A percentile compares a stretch with the other conserved stretches of the same genome.
phyloP scores from a whole-genome alignment of 2,888 invertebrate genomes.

The Catocala nupta region DNA sequence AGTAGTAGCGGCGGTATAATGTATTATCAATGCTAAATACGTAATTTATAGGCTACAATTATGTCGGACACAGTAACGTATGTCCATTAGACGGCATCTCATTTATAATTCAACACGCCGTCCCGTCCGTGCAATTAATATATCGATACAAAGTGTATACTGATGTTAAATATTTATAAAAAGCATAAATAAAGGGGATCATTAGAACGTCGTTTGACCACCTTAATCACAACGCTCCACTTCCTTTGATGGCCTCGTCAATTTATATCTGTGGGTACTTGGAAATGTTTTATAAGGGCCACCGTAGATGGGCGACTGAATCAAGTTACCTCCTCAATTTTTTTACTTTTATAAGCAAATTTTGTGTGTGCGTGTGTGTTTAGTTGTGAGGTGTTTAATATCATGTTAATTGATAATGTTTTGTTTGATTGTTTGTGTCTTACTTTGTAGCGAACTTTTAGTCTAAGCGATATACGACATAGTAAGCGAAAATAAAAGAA shows the following conservation, averaged over 20 bases:
- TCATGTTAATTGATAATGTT: no score
- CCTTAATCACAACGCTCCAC: slow-evolving; percentile 40
- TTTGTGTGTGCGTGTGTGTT: no score
- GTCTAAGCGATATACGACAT: no score
- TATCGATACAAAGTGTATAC: slow-evolving; percentile 38
- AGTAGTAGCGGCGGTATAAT: slow-evolving; percentile 31
- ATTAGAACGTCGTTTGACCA: slow-evolving; percentile 40
- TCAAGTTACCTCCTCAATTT: not conserved
- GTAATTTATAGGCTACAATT: slow-evolving; percentile 53
- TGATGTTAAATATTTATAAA: slow-evolving; percentile 53
- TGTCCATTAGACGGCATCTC: slow-evolving; percentile 51
- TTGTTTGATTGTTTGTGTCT: no score
- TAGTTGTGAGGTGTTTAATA: no score
- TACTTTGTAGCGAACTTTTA: no score
- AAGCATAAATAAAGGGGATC: slow-evolving; percentile 37
- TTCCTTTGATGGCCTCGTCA: slow-evolving; percentile 53
- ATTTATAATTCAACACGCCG: slow-evolving; percentile 60
- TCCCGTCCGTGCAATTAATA: slow-evolving; percentile 55
- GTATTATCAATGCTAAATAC: slow-evolving; percentile 36
- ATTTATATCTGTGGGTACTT: slow-evolving; percentile 47
- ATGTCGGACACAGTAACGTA: slow-evolving; percentile 49
- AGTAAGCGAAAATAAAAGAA: no score
- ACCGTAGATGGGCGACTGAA: slow-evolving; percentile 3
- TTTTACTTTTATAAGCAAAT: no score
- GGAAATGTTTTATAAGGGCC: slow-evolving; percentile 43